A percentile compares a stretch with the other conserved stretches of the same genome.
Conservation (phyloP, 2,113 vertebrate species). For the Xiphophorus maculatus region DNA sequence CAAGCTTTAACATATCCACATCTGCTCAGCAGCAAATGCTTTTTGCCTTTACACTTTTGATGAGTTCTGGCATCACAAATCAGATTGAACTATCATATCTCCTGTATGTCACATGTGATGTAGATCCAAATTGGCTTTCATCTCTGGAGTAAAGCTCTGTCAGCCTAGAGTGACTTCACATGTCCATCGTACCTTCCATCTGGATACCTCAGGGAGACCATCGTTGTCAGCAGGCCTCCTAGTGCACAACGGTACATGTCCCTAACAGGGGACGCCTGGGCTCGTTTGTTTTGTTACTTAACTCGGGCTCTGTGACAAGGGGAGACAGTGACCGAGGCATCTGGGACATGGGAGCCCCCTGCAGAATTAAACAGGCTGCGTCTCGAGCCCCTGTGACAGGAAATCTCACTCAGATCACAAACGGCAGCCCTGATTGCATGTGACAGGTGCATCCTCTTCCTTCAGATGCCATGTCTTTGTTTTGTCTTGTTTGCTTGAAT, state of each 20-base stretch:
- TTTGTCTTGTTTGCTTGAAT: slow-evolving; percentile 66
- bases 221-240: slow-evolving; percentile 52
- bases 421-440: slow-evolving; percentile 67
- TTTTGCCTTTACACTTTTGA: slow-evolving; percentile 16
- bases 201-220: slow-evolving; percentile 13
- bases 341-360: slow-evolving; percentile 64
- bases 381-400: slow-evolving; percentile 70
- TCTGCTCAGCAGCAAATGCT: slow-evolving; percentile 11
- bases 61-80: slow-evolving; percentile 65
- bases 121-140: slow-evolving; percentile 62
- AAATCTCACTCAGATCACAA: slow-evolving; percentile 77
- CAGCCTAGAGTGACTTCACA: slow-evolving; percentile 50
- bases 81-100: slow-evolving; percentile 63
- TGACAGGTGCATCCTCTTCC: slow-evolving; percentile 74
- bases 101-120: slow-evolving; percentile 54
- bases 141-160: slow-evolving; percentile 51
- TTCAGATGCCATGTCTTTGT: slow-evolving; percentile 70
- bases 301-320: slow-evolving; percentile 56
- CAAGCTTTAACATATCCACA: slow-evolving; percentile 27
- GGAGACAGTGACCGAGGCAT: slow-evolving; percentile 63
- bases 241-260: slow-evolving; percentile 31
- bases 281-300: slow-evolving; percentile 51
- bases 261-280: slow-evolving; percentile 42
- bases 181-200: slow-evolving; percentile 37
- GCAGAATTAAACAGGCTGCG: slow-evolving; percentile 71